Base-by-base conservation (phyloP, 1,140 invertebrate species). In the Drosophila sucinea region DNA sequence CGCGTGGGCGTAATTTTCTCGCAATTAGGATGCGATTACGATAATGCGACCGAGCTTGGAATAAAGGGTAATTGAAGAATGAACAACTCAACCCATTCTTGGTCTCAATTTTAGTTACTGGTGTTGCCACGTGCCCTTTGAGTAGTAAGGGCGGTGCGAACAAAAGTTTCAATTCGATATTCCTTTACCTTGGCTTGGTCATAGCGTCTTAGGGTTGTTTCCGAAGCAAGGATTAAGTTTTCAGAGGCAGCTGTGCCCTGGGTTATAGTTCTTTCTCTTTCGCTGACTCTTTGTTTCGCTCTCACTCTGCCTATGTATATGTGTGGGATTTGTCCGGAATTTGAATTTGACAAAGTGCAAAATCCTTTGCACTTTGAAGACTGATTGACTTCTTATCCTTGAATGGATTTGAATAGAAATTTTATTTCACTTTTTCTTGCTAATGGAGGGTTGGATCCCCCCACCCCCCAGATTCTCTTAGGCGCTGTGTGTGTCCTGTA, bases 21-120 rank as follows among this genome's bases (percentile, higher is more conserved):
- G 85, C 90, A 91, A 91, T 91, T 91, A 91, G 90, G 90, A 91
- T 91, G 90, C 90, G 90, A 91, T 91, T 91, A 91, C 90, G 82
- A 90, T 91, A 91, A 91, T 86, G 82, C 68, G 83, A 66, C 69
- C 84, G 54, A 70, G 38, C 62, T 54, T 32, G 41, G 56, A 68
- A 81, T 81, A 90, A 89, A 90, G 85, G 85, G 85, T 89, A 89
- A 89, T 89, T 89, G 78, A 89, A 81, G 85, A 73, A 75, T 71
- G 77, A 44, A 38, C 68, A 70, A 60, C 68, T 68, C 67, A 58
- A 62, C 60, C 73, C 58, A 60, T 47, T 41, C 44, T 65, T 47
- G 60, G 63, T 47, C 38, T 38, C 23, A 38, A 32, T 56, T 70
- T 54, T 23, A n/a, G 54, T 44, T 60, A 41, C 41, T 55, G 40